Evolutionary conservation across 1,140 invertebrate species (phyloP).

Genomic region (Popillia japonica): DNA sequence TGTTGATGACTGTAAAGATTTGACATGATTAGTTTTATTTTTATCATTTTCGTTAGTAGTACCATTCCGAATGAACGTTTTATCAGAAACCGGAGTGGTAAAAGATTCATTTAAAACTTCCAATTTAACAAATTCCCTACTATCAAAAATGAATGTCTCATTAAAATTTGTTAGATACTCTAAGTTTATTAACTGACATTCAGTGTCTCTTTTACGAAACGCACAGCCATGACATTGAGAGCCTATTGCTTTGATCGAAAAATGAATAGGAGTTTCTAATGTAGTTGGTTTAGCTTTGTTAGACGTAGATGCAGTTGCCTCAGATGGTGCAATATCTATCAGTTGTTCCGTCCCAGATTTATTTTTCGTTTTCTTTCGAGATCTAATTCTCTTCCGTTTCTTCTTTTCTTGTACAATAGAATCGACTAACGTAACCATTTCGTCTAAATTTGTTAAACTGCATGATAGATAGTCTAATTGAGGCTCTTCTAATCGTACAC

Average conservation of each 20-base stretch:
- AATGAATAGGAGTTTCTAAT: not conserved
- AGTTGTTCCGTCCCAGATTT: not conserved
- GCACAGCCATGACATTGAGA: constrained; percentile 13
- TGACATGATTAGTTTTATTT: constrained; percentile 1
- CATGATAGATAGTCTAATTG: too few species aligned
- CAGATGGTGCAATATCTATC: not conserved
- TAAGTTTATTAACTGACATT: constrained; percentile 31
- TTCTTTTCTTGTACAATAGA: not conserved
- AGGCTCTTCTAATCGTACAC: too few species aligned
- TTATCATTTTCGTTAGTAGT: constrained; percentile 27
- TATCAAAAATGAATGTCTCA: constrained; percentile 7
- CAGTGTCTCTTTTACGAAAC: not conserved
- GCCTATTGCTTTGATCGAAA: constrained; percentile 27
- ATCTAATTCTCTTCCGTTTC: not conserved
- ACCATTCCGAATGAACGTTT: constrained; percentile 38
- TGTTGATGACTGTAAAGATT: constrained; percentile 24
- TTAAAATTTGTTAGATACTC: not conserved
- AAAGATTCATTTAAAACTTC: constrained; percentile 19
- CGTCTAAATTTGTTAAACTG: not conserved
- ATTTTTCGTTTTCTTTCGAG: constrained; percentile 17
- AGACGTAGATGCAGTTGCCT: not conserved
- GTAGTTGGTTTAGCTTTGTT: not conserved
- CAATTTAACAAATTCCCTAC: constrained; percentile 17
- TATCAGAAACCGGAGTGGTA: constrained; percentile 15
- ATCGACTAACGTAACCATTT: not conserved